phyloP scores from a whole-genome alignment of 2,113 vertebrate species.

The Pheucticus melanocephalus region DNA sequence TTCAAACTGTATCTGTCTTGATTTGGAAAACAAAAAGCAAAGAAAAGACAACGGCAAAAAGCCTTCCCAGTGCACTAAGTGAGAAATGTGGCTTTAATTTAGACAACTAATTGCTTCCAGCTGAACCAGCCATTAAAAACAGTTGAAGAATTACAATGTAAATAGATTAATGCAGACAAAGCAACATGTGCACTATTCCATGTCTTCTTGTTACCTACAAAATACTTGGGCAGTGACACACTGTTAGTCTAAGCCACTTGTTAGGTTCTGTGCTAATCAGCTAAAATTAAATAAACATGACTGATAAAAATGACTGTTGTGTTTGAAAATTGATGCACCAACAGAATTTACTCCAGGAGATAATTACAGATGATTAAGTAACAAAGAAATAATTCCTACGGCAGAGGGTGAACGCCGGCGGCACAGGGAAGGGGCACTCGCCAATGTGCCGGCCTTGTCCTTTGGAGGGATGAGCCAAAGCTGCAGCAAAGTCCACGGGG shows the following conservation, averaged over 20 bases:
- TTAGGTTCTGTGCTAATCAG: conserved; percentile 63
- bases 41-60: neutral
- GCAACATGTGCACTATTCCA: conserved; percentile 47
- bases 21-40: conserved; percentile 17
- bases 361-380: conserved; percentile 50
- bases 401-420: neutral
- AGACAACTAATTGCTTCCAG: conserved; percentile 63
- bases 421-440: neutral
- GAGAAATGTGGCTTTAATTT: conserved; percentile 68
- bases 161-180: conserved; percentile 70
- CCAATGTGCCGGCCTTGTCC: rapidly evolving
- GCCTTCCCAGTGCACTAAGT: neutral
- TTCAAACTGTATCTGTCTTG: neutral
- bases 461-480: neutral
- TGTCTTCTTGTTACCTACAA: conserved; percentile 55
- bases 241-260: conserved; percentile 64
- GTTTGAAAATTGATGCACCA: conserved; percentile 64
- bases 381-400: conserved; percentile 14
- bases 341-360: conserved; percentile 51
- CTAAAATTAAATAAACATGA: conserved; percentile 62
- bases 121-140: conserved; percentile 61
- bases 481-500: neutral
- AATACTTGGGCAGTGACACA: conserved; percentile 60
- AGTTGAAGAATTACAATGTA: conserved; percentile 65
- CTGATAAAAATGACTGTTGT: conserved; percentile 60